Base-by-base conservation (phyloP, 2,113 vertebrate species). In the Polyodon spathula region DNA sequence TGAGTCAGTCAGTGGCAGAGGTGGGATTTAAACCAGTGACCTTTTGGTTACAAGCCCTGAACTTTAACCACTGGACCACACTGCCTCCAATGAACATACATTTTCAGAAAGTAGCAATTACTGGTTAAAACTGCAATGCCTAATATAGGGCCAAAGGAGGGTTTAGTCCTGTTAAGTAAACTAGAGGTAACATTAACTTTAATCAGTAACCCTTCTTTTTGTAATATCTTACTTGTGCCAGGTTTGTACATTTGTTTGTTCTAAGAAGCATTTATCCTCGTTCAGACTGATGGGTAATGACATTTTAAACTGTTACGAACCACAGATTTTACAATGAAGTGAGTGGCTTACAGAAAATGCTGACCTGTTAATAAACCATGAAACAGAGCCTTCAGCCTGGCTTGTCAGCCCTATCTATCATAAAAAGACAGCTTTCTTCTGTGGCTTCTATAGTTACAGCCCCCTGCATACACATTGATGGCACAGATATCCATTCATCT, bases 221-320 rank as follows among this genome's bases (percentile, higher is more conserved):
- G 27, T 27, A 27, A 27, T 27, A 2, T 27, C 27, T 27, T 27
- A n/a, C 48, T n/a, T n/a, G 14, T 11, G 5, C 48, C 48, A 50
- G 12, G 12, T 10, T 50, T 10, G 48, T 14, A 50, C 12, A 50
- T n/a, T 50, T 14, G 48, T n/a, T n/a, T 50, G 48, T 64, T 59
- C 43, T 71, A 60, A 52, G 6, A 14, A 17, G 8, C 54, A 14
- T 41, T 60, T 43, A 7, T 52, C 52, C 12, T 63, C 54, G 56
- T 63, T 60, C 63, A 61, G 48, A 50, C 56, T 75, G 74, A 80
- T 82, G 75, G 66, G 62, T 73, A 74, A 65, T 8, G 58, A 78
- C 76, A 78, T 73, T 74, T 85, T 86, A 81, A 86, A 69, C 64
- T 74, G 74, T 75, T 78, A 69, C 72, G 82, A 81, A 82, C 81